Base-by-base conservation (phyloP, 2,797 vertebrate genomes). In the Coregonus suidteri region DNA sequence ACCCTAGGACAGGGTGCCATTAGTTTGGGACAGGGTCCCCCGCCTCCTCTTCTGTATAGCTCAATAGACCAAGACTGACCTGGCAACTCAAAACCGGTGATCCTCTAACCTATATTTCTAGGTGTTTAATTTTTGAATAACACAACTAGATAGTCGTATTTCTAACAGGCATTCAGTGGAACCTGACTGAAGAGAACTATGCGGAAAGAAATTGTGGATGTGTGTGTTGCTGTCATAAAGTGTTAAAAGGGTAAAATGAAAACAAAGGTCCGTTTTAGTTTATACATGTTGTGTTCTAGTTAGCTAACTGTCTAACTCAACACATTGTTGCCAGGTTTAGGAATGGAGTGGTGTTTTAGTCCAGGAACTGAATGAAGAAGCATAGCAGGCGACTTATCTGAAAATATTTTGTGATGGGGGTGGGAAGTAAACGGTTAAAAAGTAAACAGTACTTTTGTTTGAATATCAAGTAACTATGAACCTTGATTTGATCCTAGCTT, bases 41-140 rank as follows among this genome's bases (percentile, higher is more conserved):
- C 18, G 5, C 64, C 62, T 20, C 14, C 77, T 53, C 31, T 83
- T 16, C 82, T 72, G 76, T 83, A 68, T 75, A 87, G 80, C 64
- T 5, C 79, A 41, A 51, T 68, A 83, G 83, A 89, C 84, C 86
- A 84, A 83, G 76, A 73, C 75, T 41, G 77, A 7, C 73, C 84
- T 47, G 41, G 41, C 67, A 37, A 75, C 71, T 73, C 77, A 76
- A 71, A 37, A 34, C 18, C 54, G 67, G 47, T 80, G 71, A 67
- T 68, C 66, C 66, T 68, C 66, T 30, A 18, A 34, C 66, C 66
- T 16, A 34, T 34, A 13, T 35, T 18, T 14, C 6, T 25, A 65
- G 30, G 31, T 34, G 34, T 68, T 34, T 13, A 13, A 7, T 16
- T 37, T 54, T 7, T 31, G 11, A 56, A 73, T 53, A 31, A 31